These are phyloP conservation scores for Orthosia gracilis DNA, from an alignment of 2,888 invertebrate genomes.

Conservation along the genomic window DNA sequence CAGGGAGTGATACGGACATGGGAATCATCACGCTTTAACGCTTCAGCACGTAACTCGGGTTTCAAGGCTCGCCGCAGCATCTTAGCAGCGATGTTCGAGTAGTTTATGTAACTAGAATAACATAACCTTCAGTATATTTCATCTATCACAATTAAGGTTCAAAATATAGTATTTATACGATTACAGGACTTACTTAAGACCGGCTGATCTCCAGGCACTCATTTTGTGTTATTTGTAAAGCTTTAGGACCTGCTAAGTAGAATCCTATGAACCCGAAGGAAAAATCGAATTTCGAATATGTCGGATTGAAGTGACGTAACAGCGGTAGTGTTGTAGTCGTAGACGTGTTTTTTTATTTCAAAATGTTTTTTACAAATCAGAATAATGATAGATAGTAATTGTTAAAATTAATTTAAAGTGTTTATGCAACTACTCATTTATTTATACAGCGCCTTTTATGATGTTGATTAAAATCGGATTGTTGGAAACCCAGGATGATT, in stretches of 20 bases:
- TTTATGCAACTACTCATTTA: neutral
- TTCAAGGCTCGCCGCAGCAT: conserved; percentile 96
- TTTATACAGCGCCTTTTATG: neutral
- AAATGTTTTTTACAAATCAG: neutral
- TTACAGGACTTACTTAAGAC: conserved; percentile 93
- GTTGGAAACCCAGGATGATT: neutral
- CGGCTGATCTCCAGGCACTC: conserved; percentile 96
- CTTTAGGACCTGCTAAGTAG: conserved; percentile 35
- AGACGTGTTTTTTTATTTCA: neutral
- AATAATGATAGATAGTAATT: neutral
- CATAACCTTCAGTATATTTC: conserved; percentile 52
- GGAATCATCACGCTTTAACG: conserved; percentile 94
- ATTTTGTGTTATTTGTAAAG: conserved; percentile 82
- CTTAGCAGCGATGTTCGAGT: conserved; percentile 98
- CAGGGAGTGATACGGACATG: conserved; percentile 96
- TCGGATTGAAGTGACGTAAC: conserved; percentile 74
- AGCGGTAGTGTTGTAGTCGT: conserved; percentile 23
- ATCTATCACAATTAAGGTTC: neutral
- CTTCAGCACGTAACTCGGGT: conserved; percentile 93
- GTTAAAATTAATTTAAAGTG: neutral
- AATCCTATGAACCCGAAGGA: conserved; percentile 18
- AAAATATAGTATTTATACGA: neutral
- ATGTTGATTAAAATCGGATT: too few species aligned
- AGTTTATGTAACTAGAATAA: conserved; percentile 97
- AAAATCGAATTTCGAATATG: conserved; percentile 51